A percentile compares a stretch with the other conserved stretches of the same genome.
These are phyloP conservation scores for Phoxinus dragarum DNA, from an alignment of 2,797 vertebrate species.

Conservation along the genomic window DNA sequence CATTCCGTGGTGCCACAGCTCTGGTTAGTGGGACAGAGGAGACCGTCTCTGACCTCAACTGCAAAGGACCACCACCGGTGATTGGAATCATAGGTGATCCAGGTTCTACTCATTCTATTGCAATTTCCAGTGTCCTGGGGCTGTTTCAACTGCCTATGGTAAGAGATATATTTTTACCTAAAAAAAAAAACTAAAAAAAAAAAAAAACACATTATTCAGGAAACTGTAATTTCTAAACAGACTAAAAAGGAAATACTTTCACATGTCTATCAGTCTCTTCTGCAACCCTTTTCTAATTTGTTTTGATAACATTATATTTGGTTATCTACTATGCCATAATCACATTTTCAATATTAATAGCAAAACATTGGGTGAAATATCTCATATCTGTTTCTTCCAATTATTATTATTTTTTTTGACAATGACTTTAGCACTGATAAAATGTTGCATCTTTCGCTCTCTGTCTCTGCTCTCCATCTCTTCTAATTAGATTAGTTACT, in stretches of 20 bases:
- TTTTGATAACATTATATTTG: not conserved
- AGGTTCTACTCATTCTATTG: constrained; percentile 67
- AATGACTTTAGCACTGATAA: not conserved
- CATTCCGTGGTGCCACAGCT: constrained; percentile 72
- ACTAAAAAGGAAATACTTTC: not conserved
- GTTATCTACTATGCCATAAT: not conserved
- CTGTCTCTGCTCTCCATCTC: not conserved
- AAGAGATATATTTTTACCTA: not conserved
- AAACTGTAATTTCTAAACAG: not conserved
- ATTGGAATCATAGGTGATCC: constrained; percentile 68
- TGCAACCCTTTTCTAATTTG: not conserved
- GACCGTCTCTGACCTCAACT: constrained; percentile 34
- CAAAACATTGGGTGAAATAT: not conserved
- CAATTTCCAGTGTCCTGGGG: constrained; percentile 66
- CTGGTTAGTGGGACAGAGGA: constrained; percentile 61
- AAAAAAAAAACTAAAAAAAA: not conserved
- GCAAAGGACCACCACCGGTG: constrained; percentile 61
- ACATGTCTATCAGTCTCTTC: not conserved
- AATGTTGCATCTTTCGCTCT: not conserved
- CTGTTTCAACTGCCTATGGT: constrained; percentile 67
- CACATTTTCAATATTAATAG: not conserved
- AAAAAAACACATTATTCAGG: not conserved
- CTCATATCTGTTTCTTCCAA: not conserved
- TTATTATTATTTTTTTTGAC: too few relatives aligned
- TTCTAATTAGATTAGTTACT: constrained; percentile 56